phyloP scores from a whole-genome alignment of 92 coral and sea anemone genomes.

The Phymanthus crucifer region DNA sequence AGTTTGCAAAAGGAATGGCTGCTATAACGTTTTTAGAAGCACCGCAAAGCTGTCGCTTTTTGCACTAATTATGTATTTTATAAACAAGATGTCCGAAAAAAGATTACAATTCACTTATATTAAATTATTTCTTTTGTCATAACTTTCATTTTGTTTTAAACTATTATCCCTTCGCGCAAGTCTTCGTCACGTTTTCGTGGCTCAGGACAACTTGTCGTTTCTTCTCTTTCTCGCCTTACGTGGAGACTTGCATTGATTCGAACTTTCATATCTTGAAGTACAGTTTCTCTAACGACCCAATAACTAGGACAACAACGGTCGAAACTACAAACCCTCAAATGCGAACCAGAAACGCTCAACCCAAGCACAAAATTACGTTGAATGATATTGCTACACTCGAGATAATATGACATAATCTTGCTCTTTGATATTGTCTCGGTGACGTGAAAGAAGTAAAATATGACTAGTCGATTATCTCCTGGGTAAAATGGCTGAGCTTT shows the following conservation, averaged over 20 bases:
- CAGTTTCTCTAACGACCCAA: conserved; percentile 76
- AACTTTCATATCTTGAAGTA: conserved; percentile 56
- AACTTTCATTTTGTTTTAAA: background rate
- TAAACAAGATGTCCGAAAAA: background rate
- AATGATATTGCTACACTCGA: conserved; percentile 53
- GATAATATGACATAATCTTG: conserved; percentile 46
- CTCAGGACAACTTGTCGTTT: background rate
- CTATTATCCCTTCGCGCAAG: conserved; percentile 1
- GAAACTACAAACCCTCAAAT: conserved; percentile 51
- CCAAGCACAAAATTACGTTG: conserved; percentile 64
- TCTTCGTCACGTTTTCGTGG: background rate
- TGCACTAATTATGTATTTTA: background rate
- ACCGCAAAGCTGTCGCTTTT: background rate
- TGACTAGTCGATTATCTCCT: conserved; percentile 45
- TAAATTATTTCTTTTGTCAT: background rate
- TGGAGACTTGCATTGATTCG: conserved; percentile 29
- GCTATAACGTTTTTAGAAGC: background rate
- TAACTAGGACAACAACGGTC: conserved; percentile 72
- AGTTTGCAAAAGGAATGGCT: too few relatives aligned
- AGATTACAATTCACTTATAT: background rate
- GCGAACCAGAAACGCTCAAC: conserved; percentile 59
- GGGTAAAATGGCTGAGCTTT: conserved; percentile 60
- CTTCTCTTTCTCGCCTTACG: conserved; percentile 7
- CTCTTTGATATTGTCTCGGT: conserved; percentile 44
- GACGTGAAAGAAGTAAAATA: conserved; percentile 58